Percentiles rank a stretch among this genome's conserved stretches.
Evolutionary conservation across 2,888 invertebrate genomes (phyloP).

Genomic region (Heliconius aoede): DNA sequence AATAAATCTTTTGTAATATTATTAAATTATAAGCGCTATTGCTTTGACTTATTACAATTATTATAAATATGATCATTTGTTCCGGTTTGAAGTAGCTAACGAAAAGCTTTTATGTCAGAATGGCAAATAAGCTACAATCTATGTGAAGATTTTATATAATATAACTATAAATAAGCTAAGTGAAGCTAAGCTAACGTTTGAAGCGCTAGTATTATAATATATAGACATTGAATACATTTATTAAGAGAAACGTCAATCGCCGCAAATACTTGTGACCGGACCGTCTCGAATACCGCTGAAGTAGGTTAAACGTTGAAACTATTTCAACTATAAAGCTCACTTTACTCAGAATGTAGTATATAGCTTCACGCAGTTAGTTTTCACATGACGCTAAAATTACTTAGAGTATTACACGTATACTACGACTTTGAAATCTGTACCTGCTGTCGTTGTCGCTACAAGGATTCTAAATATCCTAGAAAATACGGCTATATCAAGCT

Average conservation of each 20-base stretch:
- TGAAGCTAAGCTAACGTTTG: no score
- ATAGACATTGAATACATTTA: not conserved
- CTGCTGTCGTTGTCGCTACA: not conserved
- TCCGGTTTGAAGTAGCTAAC: no score
- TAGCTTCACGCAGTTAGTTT: not conserved
- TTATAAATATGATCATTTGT: no score
- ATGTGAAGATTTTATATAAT: no score
- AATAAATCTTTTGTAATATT: no score
- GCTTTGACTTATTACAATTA: not conserved
- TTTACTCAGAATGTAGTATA: constrained; percentile 5
- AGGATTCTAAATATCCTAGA: not conserved
- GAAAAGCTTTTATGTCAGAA: no score
- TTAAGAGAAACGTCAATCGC: not conserved
- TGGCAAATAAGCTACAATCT: no score
- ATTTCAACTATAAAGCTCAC: not conserved
- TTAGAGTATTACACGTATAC: not conserved
- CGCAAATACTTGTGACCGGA: not conserved
- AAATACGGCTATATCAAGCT: not conserved
- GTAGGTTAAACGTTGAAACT: constrained; percentile 13
- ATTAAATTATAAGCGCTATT: no score
- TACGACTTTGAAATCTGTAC: not conserved
- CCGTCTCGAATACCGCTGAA: not conserved
- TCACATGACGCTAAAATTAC: constrained; percentile 3
- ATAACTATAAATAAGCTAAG: no score
- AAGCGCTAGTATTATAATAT: not conserved